Evolutionary conservation across 2,797 vertebrate genomes (phyloP), one percentile per base, ranked within the genome.

Genomic region (Adelosebastes latens): DNA sequence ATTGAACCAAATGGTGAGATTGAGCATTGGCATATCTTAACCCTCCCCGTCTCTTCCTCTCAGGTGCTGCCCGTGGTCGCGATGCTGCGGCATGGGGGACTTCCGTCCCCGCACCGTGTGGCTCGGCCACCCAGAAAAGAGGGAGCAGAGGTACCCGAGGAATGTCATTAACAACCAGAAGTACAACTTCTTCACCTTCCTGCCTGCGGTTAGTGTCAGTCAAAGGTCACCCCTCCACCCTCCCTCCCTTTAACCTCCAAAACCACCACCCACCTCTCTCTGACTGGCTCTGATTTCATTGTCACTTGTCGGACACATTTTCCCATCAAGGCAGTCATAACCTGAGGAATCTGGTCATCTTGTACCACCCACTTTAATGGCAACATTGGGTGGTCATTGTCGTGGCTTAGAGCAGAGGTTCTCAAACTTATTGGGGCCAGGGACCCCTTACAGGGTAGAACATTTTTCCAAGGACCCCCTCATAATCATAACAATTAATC

Each of bases 131-230:
- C 98, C 98, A 0, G 98, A 99, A 89, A 99, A 99, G 91, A 96
- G 98, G 90, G 98, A 99, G 24, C 98, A 99, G 95, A 94, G 98
- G 29, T 99, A 98, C 90, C 98, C 98, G 36, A 96, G 97, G 89
- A 99, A 99, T 91, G 98, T 99, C 89, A 98, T 99, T 96, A 99
- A 99, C 96, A 99, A 99, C 85, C 98, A 99, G 96, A 99, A 99
- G 91, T 99, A 99, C 96, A 99, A 99, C 94, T 98, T 99, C 80
- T 98, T 99, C 88, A 99, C 98, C 31, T 99, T 99, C 77, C 96
- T 99, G 32, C 98, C 98, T 27, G 97, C 96, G 96, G 98, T 99
- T 89, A 89, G 97, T 94, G 61, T 56, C 78, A 69, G 81, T 82
- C 84, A 88, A 72, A 90, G 88, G 83, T 89, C 85, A 67, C 73